A percentile compares a stretch with the other conserved stretches of the same genome.
Evolutionary conservation across 2,113 vertebrate genomes (phyloP).

Genomic region (Rousettus leschenaultii): DNA sequence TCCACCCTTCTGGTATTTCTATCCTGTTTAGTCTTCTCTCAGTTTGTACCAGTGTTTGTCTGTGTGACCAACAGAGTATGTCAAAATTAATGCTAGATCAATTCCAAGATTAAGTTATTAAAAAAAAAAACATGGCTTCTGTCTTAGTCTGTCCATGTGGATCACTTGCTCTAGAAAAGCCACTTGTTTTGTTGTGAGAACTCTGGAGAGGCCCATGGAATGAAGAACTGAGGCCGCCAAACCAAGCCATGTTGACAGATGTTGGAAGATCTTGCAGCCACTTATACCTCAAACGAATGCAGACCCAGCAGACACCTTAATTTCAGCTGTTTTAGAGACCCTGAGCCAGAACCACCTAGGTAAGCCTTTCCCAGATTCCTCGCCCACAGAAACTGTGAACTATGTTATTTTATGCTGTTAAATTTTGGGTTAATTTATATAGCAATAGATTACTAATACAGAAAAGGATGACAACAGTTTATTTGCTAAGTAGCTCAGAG

Average conservation of each 20-base stretch:
- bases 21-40: background rate
- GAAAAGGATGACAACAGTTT: background rate
- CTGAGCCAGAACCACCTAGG: background rate
- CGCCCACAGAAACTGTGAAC: background rate
- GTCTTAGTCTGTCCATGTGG: background rate
- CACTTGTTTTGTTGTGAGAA: background rate
- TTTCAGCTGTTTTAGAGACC: background rate
- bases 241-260: background rate
- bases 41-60: background rate
- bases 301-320: background rate
- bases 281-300: background rate
- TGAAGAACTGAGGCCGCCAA: background rate
- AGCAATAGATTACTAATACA: background rate
- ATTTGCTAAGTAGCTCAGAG: conserved; percentile 1
- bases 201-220: background rate
- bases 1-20: background rate
- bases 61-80: background rate
- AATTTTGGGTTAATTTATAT: background rate
- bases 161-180: background rate
- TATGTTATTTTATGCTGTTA: conserved; percentile 20
- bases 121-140: background rate
- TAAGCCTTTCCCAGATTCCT: background rate
- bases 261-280: background rate
- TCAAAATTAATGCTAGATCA: background rate
- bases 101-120: background rate